These are phyloP conservation scores for Pecten maximus DNA, from an alignment of 2,888 invertebrate genomes.

Conservation along the genomic window DNA sequence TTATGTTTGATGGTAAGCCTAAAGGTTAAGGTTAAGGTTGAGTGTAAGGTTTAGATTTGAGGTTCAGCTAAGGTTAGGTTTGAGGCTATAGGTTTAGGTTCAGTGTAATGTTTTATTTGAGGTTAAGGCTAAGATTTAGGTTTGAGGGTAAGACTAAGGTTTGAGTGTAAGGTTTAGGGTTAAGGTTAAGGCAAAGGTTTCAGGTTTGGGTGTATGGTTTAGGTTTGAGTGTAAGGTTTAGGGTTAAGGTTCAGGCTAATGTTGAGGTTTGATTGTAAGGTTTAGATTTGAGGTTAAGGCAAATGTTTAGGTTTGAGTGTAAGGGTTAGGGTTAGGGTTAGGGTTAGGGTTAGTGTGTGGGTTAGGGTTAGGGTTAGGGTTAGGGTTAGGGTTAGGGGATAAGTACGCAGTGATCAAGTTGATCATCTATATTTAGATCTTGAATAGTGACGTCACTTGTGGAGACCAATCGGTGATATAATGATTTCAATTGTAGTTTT, in stretches of 20 bases:
- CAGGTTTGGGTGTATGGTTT: constrained; percentile 53
- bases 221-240: neutral
- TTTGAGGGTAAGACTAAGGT: too few relatives aligned
- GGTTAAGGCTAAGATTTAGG: too few relatives aligned
- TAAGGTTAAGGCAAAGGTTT: too few relatives aligned
- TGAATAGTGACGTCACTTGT: too few relatives aligned
- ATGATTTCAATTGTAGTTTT: too few relatives aligned
- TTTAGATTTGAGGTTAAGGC: too few relatives aligned
- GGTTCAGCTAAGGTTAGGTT: neutral
- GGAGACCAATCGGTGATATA: too few relatives aligned
- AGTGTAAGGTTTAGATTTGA: constrained; percentile 16
- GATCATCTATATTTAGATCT: too few relatives aligned
- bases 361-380: constrained; percentile 38
- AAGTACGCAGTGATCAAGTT: too few relatives aligned
- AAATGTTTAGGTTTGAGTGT: neutral
- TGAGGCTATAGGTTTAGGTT: neutral
- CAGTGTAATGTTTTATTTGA: neutral
- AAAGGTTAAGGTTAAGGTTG: neutral
- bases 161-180: too few relatives aligned
- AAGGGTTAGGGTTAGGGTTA: constrained; percentile 41
- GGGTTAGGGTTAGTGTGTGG: constrained; percentile 45
- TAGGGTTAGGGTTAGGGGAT: too few relatives aligned
- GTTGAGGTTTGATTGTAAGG: neutral
- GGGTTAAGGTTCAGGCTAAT: neutral
- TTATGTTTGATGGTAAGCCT: too few relatives aligned